Evolutionary conservation across 2,113 vertebrate species (phyloP), one percentile per base, ranked within the genome.

Genomic region (Peromyscus polionotus): DNA sequence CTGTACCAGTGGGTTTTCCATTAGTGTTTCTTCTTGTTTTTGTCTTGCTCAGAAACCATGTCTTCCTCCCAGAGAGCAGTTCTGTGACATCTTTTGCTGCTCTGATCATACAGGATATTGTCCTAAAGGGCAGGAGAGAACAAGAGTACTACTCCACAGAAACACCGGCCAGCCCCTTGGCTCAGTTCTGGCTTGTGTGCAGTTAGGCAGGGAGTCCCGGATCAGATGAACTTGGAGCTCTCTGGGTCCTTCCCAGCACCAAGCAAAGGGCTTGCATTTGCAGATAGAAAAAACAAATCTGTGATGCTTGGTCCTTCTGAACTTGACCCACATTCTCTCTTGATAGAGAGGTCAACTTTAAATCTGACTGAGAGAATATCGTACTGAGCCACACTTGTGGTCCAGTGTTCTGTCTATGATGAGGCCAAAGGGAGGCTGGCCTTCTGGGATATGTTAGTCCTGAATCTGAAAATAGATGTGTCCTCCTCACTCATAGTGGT

Each of bases 171-270:
- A 0, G 70, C 51, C 92, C 93, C 73, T 77, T 17, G 0, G 42
- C 77, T 81, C 84, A 80, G 22, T 54, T 77, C 42, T 28, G 14
- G 85, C 33, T 83, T 95, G 61, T 96, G 70, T 92, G 63, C 72
- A 80, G 45, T 97, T 93, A 97, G 90, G 90, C 54, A 95, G 95
- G 92, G 90, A 96, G 93, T 84, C 95, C 7, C 2, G 61, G 76
- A 77, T 92, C 95, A 91, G 88, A 92, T 94, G 91, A 90, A 88
- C 86, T 97, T 31, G 20, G 93, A 76, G 75, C 95, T 95, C 76
- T 57, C 80, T 57, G 39, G 70, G 87, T 94, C 94, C 94, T 84
- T 90, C 89, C 65, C 12, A 83, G 39, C 42, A 87, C 85, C 75
- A 90, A 42, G 28, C 67, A 73, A 95, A 97, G 26, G 79, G 39